Base-by-base conservation (phyloP, 2,888 invertebrate genomes). In the Alsophila aescularia region DNA sequence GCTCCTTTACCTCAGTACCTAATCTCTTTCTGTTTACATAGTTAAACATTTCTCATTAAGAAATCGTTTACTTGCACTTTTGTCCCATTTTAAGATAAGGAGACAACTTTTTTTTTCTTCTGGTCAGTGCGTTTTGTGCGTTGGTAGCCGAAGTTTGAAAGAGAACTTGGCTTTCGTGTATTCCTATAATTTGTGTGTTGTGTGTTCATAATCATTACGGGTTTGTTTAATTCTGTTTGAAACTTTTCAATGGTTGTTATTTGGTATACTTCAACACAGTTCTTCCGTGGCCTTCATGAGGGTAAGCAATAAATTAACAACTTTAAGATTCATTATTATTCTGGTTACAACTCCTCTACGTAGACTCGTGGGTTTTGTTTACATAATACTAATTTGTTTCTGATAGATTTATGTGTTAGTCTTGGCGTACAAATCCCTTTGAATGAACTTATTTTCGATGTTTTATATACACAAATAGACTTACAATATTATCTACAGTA, bases 191-290 rank as follows among this genome's bases (percentile, higher is more conserved):
- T 40, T 2, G 6, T 7, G 9, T 31, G 31, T 13, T 14, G 18
- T 12, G 3, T 14, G 9, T 14, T 15, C 4, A 2, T 34, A 3
- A 13, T 13, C 12, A 37, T 35, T 32, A 36, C 29, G 24, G 5
- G 24, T 24, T 2, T 6, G 7, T 24, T 24, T 6, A 6, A 7
- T 24, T 24, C 1, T 18, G 5, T 24, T 24, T 24, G 1, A 24
- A 24, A 24, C 3, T 24, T 24, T 13, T 70, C 58, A 52, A 72
- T 79, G 73, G 74, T 77, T 42, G 70, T 75, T 36, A 53, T 73
- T 12, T 35, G 70, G 41, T 74, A 61, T 59, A 55, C 52, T 34
- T 32, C 59, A 7, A 57, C 58, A 16, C 66, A 63, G 41, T 60
- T 58, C 21, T 52, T 63, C 34, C 37, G 58, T 39, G 49, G 52